These are phyloP conservation scores for Neopelma chrysocephalum DNA, from an alignment of 2,797 vertebrate genomes.

Conservation along the genomic window DNA sequence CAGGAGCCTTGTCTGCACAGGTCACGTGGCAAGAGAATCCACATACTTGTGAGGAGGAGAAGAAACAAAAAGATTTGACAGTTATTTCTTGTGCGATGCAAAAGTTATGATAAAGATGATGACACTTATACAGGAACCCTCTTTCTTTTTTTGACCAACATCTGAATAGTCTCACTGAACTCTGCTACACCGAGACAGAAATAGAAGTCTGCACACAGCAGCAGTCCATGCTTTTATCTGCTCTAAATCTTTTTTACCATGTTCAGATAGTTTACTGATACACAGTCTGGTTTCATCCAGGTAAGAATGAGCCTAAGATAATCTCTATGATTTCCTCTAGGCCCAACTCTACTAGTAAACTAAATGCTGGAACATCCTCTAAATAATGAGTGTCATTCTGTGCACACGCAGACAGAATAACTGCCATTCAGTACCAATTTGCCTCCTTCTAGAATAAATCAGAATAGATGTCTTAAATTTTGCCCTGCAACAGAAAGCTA, in stretches of 20 bases:
- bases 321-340: background rate
- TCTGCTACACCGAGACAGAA: background rate
- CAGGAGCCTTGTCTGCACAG: slow-evolving; percentile 97
- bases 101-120: background rate
- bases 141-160: background rate
- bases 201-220: background rate
- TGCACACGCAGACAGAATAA: background rate
- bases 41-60: slow-evolving; percentile 81
- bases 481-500: background rate
- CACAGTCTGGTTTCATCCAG: background rate
- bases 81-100: background rate
- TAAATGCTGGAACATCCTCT: background rate
- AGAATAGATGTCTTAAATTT: background rate
- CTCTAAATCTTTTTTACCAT: background rate
- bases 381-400: background rate
- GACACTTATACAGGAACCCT: background rate
- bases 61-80: background rate
- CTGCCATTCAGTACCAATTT: background rate
- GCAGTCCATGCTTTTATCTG: background rate
- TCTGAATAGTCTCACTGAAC: background rate
- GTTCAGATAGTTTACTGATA: background rate
- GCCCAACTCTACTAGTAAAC: background rate
- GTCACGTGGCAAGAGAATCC: slow-evolving; percentile 98
- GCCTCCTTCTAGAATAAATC: background rate
- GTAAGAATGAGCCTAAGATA: background rate